Evolutionary conservation across 1,140 invertebrate genomes (phyloP).

Genomic region (Polyergus mexicanus): DNA sequence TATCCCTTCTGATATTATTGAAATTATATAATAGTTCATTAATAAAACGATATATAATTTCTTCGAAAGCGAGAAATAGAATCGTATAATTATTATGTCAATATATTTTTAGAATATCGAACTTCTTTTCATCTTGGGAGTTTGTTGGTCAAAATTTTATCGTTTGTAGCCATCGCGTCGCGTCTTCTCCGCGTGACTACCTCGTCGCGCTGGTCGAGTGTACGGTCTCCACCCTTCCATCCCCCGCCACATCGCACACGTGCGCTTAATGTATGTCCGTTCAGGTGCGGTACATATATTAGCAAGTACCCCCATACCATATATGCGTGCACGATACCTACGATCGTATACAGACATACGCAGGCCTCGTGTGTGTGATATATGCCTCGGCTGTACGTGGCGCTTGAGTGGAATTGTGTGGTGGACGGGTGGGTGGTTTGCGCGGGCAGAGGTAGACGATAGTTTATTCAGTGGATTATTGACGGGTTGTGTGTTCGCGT

Average conservation of each 20-base stretch:
- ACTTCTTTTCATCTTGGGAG: slow-evolving; percentile 55
- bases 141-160: slow-evolving; percentile 48
- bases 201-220: slow-evolving; percentile 69
- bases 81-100: not conserved
- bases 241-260: slow-evolving; percentile 3
- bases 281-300: slow-evolving; percentile 72
- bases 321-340: slow-evolving; percentile 14
- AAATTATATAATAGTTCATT: not conserved
- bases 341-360: slow-evolving; percentile 22
- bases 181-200: slow-evolving; percentile 67
- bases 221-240: slow-evolving; percentile 61
- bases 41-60: not conserved
- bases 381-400: slow-evolving; percentile 75
- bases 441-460: slow-evolving; percentile 82
- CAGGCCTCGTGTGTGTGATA: slow-evolving; percentile 70
- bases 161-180: slow-evolving; percentile 65
- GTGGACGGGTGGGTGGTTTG: slow-evolving; percentile 79
- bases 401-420: slow-evolving; percentile 78
- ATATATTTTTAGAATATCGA: not conserved
- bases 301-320: slow-evolving; percentile 62
- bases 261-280: slow-evolving; percentile 40
- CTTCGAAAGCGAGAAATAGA: not conserved
- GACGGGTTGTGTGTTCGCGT: slow-evolving; percentile 83
- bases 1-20: not conserved
- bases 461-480: slow-evolving; percentile 87